Evolutionary conservation across 2,888 invertebrate species (phyloP).

Genomic region (Cenopis cana): DNA sequence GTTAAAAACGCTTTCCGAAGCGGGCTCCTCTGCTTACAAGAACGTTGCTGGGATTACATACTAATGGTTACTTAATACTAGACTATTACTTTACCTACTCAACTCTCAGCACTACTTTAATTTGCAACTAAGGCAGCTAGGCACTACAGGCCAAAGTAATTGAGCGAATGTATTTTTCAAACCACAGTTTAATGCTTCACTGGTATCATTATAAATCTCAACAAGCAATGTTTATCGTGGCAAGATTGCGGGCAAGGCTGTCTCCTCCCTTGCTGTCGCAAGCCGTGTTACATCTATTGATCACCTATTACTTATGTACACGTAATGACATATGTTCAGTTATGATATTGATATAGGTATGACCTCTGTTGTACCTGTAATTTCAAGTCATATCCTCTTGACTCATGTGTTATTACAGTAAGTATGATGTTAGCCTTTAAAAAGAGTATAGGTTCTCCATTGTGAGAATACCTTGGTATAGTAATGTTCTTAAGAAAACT

Average conservation of each 20-base stretch:
- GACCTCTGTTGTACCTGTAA: slow-evolving; percentile 41
- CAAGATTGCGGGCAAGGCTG: slow-evolving; percentile 70
- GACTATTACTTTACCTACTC: slow-evolving; percentile 3
- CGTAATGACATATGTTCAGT: slow-evolving; percentile 44
- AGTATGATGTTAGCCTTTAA: slow-evolving; percentile 31
- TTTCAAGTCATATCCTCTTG: slow-evolving; percentile 35
- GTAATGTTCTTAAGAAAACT: neutral
- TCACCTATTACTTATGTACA: slow-evolving; percentile 36
- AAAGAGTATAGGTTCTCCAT: slow-evolving; percentile 6
- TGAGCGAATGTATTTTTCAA: slow-evolving; percentile 41
- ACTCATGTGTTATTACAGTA: slow-evolving; percentile 29
- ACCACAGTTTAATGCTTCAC: slow-evolving; percentile 39
- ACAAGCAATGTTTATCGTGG: slow-evolving; percentile 60
- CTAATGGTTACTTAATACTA: slow-evolving; percentile 8
- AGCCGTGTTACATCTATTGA: slow-evolving; percentile 43
- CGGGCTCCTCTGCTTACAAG: neutral
- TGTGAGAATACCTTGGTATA: neutral
- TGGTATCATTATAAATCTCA: slow-evolving; percentile 63
- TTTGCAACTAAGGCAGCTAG: slow-evolving; percentile 30
- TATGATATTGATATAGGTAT: slow-evolving; percentile 44
- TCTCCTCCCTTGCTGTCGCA: slow-evolving; percentile 60
- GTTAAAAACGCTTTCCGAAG: neutral
- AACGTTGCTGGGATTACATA: neutral
- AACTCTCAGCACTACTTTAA: slow-evolving; percentile 17
- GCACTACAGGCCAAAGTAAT: slow-evolving; percentile 29